Percentiles rank a stretch among this genome's conserved stretches.
Conservation (phyloP, 2,113 vertebrate genomes). For the Ochotona princeps region DNA sequence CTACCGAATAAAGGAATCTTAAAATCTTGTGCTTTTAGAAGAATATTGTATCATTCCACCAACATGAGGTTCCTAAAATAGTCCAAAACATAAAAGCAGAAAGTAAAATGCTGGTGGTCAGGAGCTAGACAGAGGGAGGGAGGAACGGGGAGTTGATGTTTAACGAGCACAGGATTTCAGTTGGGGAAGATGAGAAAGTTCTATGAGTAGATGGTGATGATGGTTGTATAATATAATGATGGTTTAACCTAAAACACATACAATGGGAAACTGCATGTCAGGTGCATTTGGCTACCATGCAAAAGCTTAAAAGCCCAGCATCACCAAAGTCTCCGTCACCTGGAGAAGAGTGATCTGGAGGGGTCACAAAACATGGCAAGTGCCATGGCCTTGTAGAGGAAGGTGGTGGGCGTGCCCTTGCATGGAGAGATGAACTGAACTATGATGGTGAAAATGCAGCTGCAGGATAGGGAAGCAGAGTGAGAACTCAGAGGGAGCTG, state of each 20-base stretch:
- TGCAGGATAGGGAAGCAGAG: too few relatives aligned
- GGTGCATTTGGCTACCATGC: background rate
- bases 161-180: background rate
- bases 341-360: background rate
- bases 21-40: background rate
- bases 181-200: background rate
- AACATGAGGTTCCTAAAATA: background rate
- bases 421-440: background rate
- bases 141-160: background rate
- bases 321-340: background rate
- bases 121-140: background rate
- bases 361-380: background rate
- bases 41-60: background rate
- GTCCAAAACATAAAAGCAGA: background rate
- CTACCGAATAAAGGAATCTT: background rate
- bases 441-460: background rate
- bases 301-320: background rate
- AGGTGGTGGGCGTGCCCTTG: background rate
- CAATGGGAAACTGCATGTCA: background rate
- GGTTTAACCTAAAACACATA: background rate
- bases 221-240: accelerated
- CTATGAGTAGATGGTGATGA: background rate
- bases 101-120: background rate
- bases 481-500: background rate
- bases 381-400: background rate